Conservation (phyloP, 64 coral and sea anemone species). For the Exaiptasia diaphana region DNA sequence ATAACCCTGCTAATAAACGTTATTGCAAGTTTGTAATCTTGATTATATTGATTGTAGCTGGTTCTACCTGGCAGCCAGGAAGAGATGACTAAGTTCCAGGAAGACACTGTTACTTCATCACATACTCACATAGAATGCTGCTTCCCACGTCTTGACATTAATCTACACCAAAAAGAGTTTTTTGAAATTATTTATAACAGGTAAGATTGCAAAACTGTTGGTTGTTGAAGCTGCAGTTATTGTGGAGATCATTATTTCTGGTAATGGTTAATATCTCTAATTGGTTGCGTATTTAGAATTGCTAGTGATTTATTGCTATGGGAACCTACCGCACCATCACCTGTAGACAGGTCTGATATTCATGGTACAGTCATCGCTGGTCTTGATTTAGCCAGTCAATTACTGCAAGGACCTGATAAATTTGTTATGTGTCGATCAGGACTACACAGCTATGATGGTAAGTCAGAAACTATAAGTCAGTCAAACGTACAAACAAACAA, state of each 20-base stretch:
- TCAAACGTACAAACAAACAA: neutral
- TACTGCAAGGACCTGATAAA: slow-evolving; percentile 72
- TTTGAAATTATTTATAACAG: slow-evolving; percentile 99
- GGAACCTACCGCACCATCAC: slow-evolving; percentile 77
- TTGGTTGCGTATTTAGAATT: no score
- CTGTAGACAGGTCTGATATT: slow-evolving; percentile 57
- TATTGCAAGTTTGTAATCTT: no score
- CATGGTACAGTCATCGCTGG: slow-evolving; percentile 53
- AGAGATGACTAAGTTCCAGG: slow-evolving; percentile 92
- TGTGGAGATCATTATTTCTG: no score
- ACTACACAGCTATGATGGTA: slow-evolving; percentile 68
- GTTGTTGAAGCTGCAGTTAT: no score
- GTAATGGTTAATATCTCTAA: no score
- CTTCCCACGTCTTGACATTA: slow-evolving; percentile 84
- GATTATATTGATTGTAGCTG: no score
- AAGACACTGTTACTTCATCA: slow-evolving; percentile 73
- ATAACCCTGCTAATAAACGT: no score
- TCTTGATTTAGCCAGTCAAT: slow-evolving; percentile 82
- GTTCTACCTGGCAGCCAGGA: slow-evolving; percentile 81
- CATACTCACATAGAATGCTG: slow-evolving; percentile 82
- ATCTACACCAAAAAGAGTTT: slow-evolving; percentile 75
- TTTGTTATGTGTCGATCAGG: slow-evolving; percentile 97
- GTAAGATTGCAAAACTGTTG: slow-evolving; percentile 7
- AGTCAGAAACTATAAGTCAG: no score
- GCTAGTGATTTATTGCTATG: slow-evolving; percentile 91